phyloP scores from a whole-genome alignment of 1,140 invertebrate genomes.

The Meloidogyne hapla region DNA sequence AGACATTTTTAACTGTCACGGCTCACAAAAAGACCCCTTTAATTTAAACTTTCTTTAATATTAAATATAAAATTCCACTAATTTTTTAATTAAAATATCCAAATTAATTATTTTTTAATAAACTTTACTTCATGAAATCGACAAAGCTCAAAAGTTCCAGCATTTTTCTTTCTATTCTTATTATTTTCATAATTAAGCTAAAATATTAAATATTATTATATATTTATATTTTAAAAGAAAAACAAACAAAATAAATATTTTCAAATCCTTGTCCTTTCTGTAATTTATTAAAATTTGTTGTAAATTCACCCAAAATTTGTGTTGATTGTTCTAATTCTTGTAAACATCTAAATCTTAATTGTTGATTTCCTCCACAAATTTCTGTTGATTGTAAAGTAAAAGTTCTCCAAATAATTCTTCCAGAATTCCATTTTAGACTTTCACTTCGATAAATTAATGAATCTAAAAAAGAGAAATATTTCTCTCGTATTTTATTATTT shows the following conservation, averaged over 20 bases:
- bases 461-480: background rate
- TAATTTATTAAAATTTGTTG: conserved; percentile 41
- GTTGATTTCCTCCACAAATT: conserved; percentile 24
- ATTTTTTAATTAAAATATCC: too few species aligned
- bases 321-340: conserved; percentile 39
- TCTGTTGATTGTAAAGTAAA: conserved; percentile 54
- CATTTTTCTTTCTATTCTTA: conserved; percentile 44
- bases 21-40: too few species aligned
- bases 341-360: conserved; percentile 28
- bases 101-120: background rate
- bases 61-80: too few species aligned
- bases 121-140: conserved; percentile 18
- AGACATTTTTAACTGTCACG: too few species aligned
- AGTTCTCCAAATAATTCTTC: conserved; percentile 45
- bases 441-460: conserved; percentile 54
- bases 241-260: conserved; percentile 51
- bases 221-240: background rate
- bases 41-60: too few species aligned
- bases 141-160: conserved; percentile 51
- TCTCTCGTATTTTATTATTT: too few species aligned
- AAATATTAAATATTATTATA: background rate
- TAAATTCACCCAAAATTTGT: conserved; percentile 31
- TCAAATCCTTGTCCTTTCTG: conserved; percentile 32
- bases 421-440: conserved; percentile 37
- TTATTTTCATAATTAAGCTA: conserved; percentile 51